Evolutionary conservation across 2,888 invertebrate species (phyloP), one percentile per base, ranked within the genome.

Genomic region (Epsilonema sp.): DNA sequence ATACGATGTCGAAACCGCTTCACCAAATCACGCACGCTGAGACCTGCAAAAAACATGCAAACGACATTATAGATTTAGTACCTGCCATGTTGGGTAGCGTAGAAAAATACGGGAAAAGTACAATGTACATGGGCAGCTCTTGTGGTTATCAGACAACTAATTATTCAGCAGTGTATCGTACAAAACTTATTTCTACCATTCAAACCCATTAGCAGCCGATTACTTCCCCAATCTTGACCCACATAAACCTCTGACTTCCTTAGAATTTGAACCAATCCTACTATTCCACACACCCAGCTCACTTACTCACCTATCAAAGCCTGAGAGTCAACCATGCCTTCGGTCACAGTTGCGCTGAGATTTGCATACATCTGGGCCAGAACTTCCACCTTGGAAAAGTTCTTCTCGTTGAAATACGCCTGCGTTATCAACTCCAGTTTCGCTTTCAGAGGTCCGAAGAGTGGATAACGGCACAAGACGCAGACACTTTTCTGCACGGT

Each of bases 401-500:
- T 70, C 38, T 64, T 55, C 54, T 90, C 87, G 48, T 89, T 79
- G 67, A 97, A 97, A 71, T 92, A 97, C 1, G 90, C 90, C 64
- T 87, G 80, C 0, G 94, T 94, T 51, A 97, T 92, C 8, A 94
- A 73, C 53, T 87, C 80, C 73, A 97, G 77, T 71, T 94, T 94
- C 4, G 87, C 53, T 64, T 89, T 85, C 49, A 89, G 79, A 48
- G 87, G 55, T 1, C 94, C 94, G 71, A 84, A 97, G 13, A 94
- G 73, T 3, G 94, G 94, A 53, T 81, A 73, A 49, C 77, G 77
- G 59, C 87, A 85, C 48, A 97, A 72, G 20, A 94, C 85, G 71
- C 90, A 90, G 1, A 97, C 92, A 60, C 89, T 86, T 67, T 97
- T 97, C 70, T 94, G 94, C 19, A 97, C 90, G 2, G 90, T 87